These are phyloP conservation scores for Porphyrio hochstetteri DNA, from an alignment of 2,113 vertebrate genomes.

Conservation along the genomic window DNA sequence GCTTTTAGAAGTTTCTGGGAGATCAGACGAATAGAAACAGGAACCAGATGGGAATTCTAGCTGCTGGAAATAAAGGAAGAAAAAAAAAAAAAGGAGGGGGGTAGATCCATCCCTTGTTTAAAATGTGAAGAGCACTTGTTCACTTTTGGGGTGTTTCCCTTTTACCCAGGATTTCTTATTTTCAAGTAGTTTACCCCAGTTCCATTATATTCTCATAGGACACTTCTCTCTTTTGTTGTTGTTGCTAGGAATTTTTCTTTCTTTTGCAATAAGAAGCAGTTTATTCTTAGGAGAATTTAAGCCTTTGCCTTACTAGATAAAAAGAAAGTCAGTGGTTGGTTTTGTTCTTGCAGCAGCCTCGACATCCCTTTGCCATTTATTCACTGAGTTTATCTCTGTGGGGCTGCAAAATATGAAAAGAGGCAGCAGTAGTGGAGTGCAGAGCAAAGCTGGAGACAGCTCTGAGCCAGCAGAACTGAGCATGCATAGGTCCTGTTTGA, in stretches of 20 bases:
- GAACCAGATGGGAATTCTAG: slow-evolving; percentile 70
- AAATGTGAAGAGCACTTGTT: slow-evolving; percentile 62
- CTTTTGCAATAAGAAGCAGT: slow-evolving; percentile 5
- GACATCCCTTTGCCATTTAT: slow-evolving; percentile 7
- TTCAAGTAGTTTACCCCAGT: not conserved
- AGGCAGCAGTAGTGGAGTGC: not conserved
- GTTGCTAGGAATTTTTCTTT: slow-evolving; percentile 28
- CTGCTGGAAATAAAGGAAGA: slow-evolving; percentile 57
- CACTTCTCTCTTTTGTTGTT: slow-evolving; percentile 33
- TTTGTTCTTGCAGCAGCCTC: slow-evolving; percentile 44
- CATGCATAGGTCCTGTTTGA: fast-evolving
- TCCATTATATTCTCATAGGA: slow-evolving; percentile 14
- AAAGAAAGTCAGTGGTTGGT: slow-evolving; percentile 16
- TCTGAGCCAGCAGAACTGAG: not conserved
- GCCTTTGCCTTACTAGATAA: slow-evolving; percentile 43
- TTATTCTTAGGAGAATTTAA: slow-evolving; percentile 57
- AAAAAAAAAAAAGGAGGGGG: not conserved
- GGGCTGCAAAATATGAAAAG: not conserved
- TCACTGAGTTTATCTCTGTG: not conserved
- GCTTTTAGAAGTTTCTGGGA: slow-evolving; percentile 73
- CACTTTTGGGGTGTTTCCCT: slow-evolving; percentile 40
- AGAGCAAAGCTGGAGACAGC: not conserved
- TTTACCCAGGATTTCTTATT: slow-evolving; percentile 16
- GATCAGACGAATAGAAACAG: slow-evolving; percentile 71
- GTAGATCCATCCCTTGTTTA: not conserved